Base-by-base conservation (phyloP, 2,888 invertebrate species). In the Latrodectus hesperus region DNA sequence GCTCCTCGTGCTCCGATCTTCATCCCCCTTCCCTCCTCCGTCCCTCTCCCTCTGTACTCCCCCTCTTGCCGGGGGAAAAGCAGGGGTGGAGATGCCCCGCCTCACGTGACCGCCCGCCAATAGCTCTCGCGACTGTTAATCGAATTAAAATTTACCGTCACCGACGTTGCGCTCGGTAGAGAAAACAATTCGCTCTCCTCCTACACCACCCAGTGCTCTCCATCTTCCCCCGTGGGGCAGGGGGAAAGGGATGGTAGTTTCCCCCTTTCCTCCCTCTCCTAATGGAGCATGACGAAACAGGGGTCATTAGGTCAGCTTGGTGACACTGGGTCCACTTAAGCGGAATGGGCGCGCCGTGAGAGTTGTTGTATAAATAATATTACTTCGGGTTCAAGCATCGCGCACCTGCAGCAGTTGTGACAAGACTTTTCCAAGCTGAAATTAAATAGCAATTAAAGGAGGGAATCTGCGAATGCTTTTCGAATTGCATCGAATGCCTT, bases 81-180 rank as follows among this genome's bases (percentile, higher is more conserved):
- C 14, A 71, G 71, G n/a, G 52, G 55, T 55, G 75, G 17, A 53
- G 53, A 77, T 52, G 72, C 81, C 68, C 84, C 88, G 84, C 88
- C 88, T 75, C 88, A 79, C 84, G 88, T 84, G 84, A 79, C 79
- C 78, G 73, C 88, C 88, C 88, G 88, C 88, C 88, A 88, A 88
- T 88, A 83, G 84, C 84, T 82, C 88, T 88, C 83, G 79, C 88
- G 88, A 88, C 88, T 70, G 83, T 88, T 88, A 88, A 88, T 88
- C 88, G 88, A 88, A 88, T 88, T 88, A 88, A 88, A 88, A 88
- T 88, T 88, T 88, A 88, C 88, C 88, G 88, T 88, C 88, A 82
- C 88, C 84, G 88, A 67, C 81, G 80, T 75, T 75, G 75, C 73
- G 78, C 78, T 65, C 64, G 68, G 82, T 68, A 70, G 82, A 82